Conservation (phyloP, 2,797 vertebrate genomes). For the Molossus molossus region DNA sequence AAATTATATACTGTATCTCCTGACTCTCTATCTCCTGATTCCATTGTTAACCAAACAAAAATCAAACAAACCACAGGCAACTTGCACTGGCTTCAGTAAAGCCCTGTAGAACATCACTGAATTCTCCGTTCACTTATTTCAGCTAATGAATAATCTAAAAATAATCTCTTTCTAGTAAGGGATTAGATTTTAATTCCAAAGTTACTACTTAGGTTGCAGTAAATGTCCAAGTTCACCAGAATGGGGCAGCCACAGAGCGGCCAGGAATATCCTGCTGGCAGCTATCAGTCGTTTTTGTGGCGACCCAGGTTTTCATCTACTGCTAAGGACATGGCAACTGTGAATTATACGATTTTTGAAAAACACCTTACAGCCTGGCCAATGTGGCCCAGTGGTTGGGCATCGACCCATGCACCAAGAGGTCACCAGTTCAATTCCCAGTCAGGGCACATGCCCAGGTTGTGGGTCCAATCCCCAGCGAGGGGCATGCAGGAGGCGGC, state of each 20-base stretch:
- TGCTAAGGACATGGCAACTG: background rate
- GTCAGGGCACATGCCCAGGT: no score
- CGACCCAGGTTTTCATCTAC: background rate
- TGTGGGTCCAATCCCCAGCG: no score
- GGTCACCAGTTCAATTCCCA: no score
- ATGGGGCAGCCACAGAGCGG: background rate
- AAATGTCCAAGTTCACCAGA: background rate
- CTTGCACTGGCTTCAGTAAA: background rate
- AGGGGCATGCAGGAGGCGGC: no score
- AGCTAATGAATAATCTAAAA: background rate
- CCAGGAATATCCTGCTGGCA: background rate
- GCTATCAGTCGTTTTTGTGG: background rate
- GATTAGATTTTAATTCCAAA: constrained; percentile 25
- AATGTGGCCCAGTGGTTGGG: no score
- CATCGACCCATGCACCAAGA: no score
- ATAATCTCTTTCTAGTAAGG: background rate
- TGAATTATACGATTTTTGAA: background rate
- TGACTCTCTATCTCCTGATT: background rate
- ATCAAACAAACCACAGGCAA: background rate
- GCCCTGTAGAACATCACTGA: background rate
- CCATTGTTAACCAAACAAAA: background rate
- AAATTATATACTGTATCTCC: background rate
- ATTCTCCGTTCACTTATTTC: background rate
- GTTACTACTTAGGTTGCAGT: background rate
- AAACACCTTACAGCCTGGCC: background rate